phyloP scores from a whole-genome alignment of 2,888 invertebrate species.

The Noctuana brunneofusca region DNA sequence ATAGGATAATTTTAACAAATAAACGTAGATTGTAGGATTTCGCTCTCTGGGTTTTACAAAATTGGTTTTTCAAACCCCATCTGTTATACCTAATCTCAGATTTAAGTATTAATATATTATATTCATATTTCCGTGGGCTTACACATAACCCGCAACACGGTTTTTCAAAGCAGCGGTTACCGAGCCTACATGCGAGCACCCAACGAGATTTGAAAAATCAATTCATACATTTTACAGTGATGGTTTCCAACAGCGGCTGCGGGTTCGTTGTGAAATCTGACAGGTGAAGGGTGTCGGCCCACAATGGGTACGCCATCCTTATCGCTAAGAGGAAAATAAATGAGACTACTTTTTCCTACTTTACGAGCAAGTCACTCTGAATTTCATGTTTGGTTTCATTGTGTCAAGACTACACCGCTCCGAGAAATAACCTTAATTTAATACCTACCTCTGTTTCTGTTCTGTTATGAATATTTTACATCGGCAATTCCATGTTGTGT shows the following conservation, averaged over 20 bases:
- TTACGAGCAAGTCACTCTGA: conserved; percentile 57
- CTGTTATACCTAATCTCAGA: too few relatives aligned
- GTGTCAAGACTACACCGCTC: conserved; percentile 35
- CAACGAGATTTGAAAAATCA: conserved; percentile 44
- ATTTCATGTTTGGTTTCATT: conserved; percentile 56
- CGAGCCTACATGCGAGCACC: background rate
- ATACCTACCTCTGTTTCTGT: conserved; percentile 18
- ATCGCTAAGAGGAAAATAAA: conserved; percentile 73
- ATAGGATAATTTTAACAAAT: background rate
- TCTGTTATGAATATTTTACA: conserved; percentile 29
- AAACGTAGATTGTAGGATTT: background rate
- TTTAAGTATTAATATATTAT: too few relatives aligned
- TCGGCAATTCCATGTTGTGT: conserved; percentile 23
- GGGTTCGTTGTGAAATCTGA: conserved; percentile 63
- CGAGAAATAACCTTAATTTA: conserved; percentile 17
- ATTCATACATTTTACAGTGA: conserved; percentile 45
- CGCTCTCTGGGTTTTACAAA: background rate
- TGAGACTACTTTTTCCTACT: conserved; percentile 67
- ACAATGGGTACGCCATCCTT: conserved; percentile 64
- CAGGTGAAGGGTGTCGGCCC: conserved; percentile 63
- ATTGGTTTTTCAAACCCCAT: too few relatives aligned
- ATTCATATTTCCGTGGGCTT: background rate
- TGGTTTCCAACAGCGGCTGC: conserved; percentile 45
- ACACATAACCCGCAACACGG: background rate
- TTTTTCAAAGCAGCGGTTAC: background rate